Base-by-base conservation (phyloP, 2,797 vertebrate species). In the Channa striata region DNA sequence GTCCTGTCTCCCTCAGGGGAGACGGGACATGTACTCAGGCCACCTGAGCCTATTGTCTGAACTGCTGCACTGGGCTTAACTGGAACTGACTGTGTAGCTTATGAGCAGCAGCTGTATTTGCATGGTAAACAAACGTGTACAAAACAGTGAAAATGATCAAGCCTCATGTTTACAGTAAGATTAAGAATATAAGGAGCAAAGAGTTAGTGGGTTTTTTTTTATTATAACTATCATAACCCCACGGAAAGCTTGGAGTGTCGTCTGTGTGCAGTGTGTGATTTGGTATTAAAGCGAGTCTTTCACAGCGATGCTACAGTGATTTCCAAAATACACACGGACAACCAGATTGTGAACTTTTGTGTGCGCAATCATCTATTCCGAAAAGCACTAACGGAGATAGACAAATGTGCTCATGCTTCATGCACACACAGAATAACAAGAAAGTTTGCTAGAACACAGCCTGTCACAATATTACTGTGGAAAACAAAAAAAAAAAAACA, bases 1-100 rank as follows among this genome's bases (percentile, higher is more conserved):
- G 74, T 54, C 80, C 66, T 1, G 51, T 79, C 78, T 80, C 64
- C 87, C 83, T 82, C 72, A 37, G 87, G 90, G 83, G 25, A 30
- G 25, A 30, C 25, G 25, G 25, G 81, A 89, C 89, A 25, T 69
- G 82, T 59, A 44, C 80, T 85, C 64, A 46, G 76, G 86, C 86
- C 87, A 91, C 88, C 87, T 87, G 82, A 92, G 89, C 82, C 80
- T 87, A 85, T 84, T 88, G 78, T 83, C 76, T 63, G 16, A 11
- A 73, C 82, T 68, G 74, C 72, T 77, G 57, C n/a, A 48, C 62
- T 65, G 63, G 54, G 23, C 81, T 86, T 81, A 73, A 84, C 84
- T 78, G 59, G 64, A 80, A 72, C 51, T 56, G 72, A 74, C 77
- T 52, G 16, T 19, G 51, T 42, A 11, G 46, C 65, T 78, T 14